Conservation (phyloP, 1,140 invertebrate species). For the Micrasema longulum region DNA sequence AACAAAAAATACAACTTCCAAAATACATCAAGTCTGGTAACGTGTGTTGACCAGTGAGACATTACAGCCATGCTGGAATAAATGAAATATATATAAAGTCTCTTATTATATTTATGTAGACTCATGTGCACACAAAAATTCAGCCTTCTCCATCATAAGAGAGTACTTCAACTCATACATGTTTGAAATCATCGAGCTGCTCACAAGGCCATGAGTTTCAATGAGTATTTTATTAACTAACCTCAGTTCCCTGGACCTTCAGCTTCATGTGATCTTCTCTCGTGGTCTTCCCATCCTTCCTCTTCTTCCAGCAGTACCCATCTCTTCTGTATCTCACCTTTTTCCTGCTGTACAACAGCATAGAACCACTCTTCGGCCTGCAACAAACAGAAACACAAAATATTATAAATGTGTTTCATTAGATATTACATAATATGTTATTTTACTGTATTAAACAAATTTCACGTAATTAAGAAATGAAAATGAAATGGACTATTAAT, state of each 20-base stretch:
- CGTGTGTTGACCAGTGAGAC: too few species aligned
- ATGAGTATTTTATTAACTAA: slow-evolving; percentile 61
- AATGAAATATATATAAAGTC: too few species aligned
- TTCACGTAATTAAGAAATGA: too few species aligned
- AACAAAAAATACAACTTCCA: too few species aligned
- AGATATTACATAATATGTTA: too few species aligned
- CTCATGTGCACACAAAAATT: background rate
- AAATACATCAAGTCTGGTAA: too few species aligned
- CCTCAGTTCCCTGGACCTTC: slow-evolving; percentile 96
- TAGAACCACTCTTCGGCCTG: slow-evolving; percentile 96
- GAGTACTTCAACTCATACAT: background rate
- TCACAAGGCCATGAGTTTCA: background rate
- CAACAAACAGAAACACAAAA: slow-evolving; percentile 58
- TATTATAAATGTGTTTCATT: too few species aligned
- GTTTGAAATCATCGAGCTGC: background rate
- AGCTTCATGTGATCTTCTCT: slow-evolving; percentile 99
- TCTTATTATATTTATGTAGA: too few species aligned
- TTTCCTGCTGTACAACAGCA: slow-evolving; percentile 96
- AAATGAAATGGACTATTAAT: too few species aligned
- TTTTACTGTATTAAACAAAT: too few species aligned
- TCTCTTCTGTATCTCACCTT: slow-evolving; percentile 96
- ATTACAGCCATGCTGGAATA: too few species aligned
- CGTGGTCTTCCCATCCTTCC: slow-evolving; percentile 97
- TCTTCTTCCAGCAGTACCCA: slow-evolving; percentile 98
- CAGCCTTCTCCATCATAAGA: too few species aligned